These are phyloP conservation scores for Drosophila sturtevanti DNA, from an alignment of 1,140 invertebrate genomes.

Conservation along the genomic window DNA sequence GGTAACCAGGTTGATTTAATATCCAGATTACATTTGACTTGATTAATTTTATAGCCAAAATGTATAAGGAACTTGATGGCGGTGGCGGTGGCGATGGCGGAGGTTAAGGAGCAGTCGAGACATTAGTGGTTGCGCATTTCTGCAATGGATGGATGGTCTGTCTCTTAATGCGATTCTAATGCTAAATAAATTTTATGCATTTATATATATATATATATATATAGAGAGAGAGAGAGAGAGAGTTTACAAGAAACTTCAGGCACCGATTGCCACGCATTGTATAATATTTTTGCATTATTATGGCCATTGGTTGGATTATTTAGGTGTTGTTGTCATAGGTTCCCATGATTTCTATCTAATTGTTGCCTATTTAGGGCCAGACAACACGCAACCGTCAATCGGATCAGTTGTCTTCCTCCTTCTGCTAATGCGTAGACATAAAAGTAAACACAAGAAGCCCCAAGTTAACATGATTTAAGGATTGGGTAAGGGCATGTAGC, in stretches of 20 bases:
- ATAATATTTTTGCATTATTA: conserved; percentile 41
- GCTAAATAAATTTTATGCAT: background rate
- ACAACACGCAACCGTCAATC: conserved; percentile 56
- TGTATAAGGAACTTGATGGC: no score
- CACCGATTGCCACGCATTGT: conserved; percentile 66
- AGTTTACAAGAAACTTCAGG: conserved; percentile 33
- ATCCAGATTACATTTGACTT: conserved; percentile 76
- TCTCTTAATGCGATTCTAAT: conserved; percentile 31
- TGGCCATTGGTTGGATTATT: conserved; percentile 45
- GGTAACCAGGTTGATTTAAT: conserved; percentile 44
- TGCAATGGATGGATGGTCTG: conserved; percentile 31
- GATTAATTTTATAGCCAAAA: conserved; percentile 70
- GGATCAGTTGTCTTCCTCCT: background rate
- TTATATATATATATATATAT: background rate
- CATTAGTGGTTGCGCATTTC: conserved; percentile 47
- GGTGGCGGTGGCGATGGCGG: no score
- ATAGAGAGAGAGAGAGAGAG: no score
- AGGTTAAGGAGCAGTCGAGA: no score
- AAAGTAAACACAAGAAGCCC: conserved; percentile 55
- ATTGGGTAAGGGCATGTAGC: background rate
- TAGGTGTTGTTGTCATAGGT: conserved; percentile 78
- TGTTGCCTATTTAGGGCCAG: conserved; percentile 73
- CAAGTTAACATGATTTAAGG: conserved; percentile 18
- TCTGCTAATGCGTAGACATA: conserved; percentile 54
- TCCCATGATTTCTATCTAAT: conserved; percentile 65